Evolutionary conservation across 2,797 vertebrate genomes (phyloP), one percentile per base, ranked within the genome.

Genomic region (Myripristis jacobus): DNA sequence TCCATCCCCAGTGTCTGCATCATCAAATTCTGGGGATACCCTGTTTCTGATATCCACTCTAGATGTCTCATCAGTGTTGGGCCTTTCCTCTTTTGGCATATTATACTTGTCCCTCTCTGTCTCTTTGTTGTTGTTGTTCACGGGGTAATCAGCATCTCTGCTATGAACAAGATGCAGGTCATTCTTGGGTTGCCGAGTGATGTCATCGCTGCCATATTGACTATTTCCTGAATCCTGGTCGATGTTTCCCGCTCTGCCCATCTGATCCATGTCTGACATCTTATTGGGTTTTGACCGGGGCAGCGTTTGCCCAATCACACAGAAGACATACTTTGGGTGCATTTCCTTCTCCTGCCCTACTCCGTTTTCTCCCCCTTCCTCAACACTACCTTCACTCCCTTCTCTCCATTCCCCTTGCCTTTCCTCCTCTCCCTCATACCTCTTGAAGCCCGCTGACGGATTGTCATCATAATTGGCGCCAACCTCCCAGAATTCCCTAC

Each of bases 221-320:
- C 2, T 34, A 70, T 21, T 68, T 60, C 59, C 65, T 57, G 62
- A 27, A 66, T 67, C 43, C 29, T 54, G 21, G 21, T 77, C 19
- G 15, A 70, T 46, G 62, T 12, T 70, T 75, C 83, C 74, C 19
- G 50, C 73, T 62, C 74, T 76, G 62, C 55, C 71, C 8, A 7
- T 36, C 53, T 80, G 64, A 57, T 89, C 80, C 70, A 18, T 72
- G 48, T 63, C 56, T 31, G 75, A 69, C 22, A 34, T 58, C 46
- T 79, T 44, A 0, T 55, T 46, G 27, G 36, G 7, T 58, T 71
- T 44, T 59, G 88, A 81, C 44, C 6, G 77, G 3, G 87, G 81
- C 75, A 88, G 54, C 0, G 86, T 92, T 82, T 92, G 89, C 38
- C 92, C 92, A 81, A 93, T 85, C 73, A 93, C 85, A 77, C 90